Conservation (phyloP, 1,140 invertebrate species). For the Pseudobourletiella spinata region DNA sequence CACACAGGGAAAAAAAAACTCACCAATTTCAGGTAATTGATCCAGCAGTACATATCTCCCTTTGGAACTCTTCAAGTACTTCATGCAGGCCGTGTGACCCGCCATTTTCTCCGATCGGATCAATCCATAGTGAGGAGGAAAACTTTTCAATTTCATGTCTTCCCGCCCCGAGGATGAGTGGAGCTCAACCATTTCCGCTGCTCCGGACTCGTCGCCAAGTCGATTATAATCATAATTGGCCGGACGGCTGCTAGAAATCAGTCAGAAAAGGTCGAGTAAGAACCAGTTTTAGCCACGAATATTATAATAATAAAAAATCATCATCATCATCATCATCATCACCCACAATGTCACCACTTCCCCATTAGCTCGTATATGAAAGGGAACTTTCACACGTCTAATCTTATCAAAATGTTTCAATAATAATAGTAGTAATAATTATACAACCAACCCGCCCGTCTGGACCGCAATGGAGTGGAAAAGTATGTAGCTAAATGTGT, state of each 20-base stretch:
- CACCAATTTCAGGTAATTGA: slow-evolving; percentile 66
- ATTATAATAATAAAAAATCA: no score
- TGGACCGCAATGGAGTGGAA: no score
- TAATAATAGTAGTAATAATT: no score
- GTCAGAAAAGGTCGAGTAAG: no score
- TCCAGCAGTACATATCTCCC: slow-evolving; percentile 63
- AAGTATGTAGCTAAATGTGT: no score
- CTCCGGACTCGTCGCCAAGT: slow-evolving; percentile 48
- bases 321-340: no score
- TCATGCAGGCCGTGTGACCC: slow-evolving; percentile 53
- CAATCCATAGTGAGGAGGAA: slow-evolving; percentile 49
- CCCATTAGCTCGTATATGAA: no score
- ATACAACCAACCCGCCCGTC: no score
- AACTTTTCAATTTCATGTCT: slow-evolving; percentile 44
- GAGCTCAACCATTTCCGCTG: slow-evolving; percentile 41
- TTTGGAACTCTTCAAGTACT: slow-evolving; percentile 51
- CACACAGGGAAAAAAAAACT: slow-evolving; percentile 30
- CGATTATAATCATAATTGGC: slow-evolving; percentile 42
- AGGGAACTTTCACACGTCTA: no score
- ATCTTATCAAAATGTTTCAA: no score
- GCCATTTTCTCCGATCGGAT: slow-evolving; percentile 44
- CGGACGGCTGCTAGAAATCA: slow-evolving; percentile 36
- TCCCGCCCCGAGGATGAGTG: neutral
- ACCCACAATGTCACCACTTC: no score
- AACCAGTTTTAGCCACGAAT: no score